Conservation (phyloP, 2,113 vertebrate species). For the Corythaixoides concolor region DNA sequence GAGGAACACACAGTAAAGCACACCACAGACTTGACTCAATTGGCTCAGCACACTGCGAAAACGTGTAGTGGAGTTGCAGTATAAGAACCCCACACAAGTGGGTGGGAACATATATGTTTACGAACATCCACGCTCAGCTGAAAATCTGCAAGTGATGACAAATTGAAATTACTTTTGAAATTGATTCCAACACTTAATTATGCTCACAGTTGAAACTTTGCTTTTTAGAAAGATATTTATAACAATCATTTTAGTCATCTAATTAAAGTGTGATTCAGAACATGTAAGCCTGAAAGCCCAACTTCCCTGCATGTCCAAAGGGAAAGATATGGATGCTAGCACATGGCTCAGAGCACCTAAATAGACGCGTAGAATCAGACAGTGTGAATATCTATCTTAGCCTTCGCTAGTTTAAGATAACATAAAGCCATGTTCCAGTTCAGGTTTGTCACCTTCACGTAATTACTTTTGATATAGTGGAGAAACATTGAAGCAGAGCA, state of each 20-base stretch:
- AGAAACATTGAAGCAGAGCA: not conserved
- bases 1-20: not conserved
- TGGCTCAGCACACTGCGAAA: not conserved
- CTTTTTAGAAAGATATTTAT: not conserved
- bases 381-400: not conserved
- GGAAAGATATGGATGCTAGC: not conserved
- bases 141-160: not conserved
- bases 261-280: slow-evolving; percentile 17
- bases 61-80: not conserved
- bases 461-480: not conserved
- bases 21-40: not conserved
- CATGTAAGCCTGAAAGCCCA: not conserved
- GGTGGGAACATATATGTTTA: not conserved
- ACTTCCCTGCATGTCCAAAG: not conserved
- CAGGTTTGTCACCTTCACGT: not conserved
- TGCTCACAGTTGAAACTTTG: not conserved
- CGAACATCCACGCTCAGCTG: not conserved
- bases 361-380: not conserved
- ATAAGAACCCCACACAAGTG: not conserved
- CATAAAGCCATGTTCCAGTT: not conserved
- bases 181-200: not conserved
- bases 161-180: slow-evolving; percentile 19
- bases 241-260: slow-evolving; percentile 12
- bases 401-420: not conserved
- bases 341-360: not conserved